Conservation (phyloP, 1,140 invertebrate species). For the Cotesia chilonis region DNA sequence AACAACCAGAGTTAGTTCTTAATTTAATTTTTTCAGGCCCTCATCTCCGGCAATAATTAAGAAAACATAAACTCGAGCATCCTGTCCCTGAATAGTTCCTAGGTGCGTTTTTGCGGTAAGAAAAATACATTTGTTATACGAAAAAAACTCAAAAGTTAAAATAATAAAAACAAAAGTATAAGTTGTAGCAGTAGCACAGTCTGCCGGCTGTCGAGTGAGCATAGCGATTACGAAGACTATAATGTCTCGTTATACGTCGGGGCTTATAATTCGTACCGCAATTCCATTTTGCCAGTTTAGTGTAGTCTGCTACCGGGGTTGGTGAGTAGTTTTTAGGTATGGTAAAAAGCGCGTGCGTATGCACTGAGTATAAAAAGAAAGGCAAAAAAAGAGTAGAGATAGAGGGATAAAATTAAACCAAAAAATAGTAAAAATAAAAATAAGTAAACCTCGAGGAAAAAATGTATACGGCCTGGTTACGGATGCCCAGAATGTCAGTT, state of each 20-base stretch:
- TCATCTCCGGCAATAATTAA: conserved; percentile 25
- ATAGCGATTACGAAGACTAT: conserved; percentile 34
- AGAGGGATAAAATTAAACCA: too few species aligned
- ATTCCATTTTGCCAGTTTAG: conserved; percentile 29
- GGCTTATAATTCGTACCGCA: conserved; percentile 40
- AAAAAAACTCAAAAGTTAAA: conserved; percentile 15
- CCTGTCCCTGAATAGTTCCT: conserved; percentile 7
- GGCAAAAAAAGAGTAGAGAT: background rate
- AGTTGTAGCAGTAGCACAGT: conserved; percentile 7
- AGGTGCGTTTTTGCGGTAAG: conserved; percentile 28
- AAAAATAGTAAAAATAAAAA: background rate
- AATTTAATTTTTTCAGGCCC: background rate
- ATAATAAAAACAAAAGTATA: background rate
- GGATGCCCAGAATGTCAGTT: conserved; percentile 31
- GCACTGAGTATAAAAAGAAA: conserved; percentile 3
- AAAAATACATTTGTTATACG: conserved; percentile 36
- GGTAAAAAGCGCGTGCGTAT: conserved; percentile 30
- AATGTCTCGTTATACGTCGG: conserved; percentile 32
- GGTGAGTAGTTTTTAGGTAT: conserved; percentile 31
- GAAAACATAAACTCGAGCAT: conserved; percentile 26
- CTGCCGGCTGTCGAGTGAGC: conserved; percentile 23
- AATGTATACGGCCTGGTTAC: conserved; percentile 14
- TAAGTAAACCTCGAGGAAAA: background rate
- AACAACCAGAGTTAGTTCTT: background rate
- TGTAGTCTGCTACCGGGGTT: conserved; percentile 5